These are phyloP conservation scores for Campoletis sonorensis DNA, from an alignment of 1,140 invertebrate genomes.

Conservation along the genomic window DNA sequence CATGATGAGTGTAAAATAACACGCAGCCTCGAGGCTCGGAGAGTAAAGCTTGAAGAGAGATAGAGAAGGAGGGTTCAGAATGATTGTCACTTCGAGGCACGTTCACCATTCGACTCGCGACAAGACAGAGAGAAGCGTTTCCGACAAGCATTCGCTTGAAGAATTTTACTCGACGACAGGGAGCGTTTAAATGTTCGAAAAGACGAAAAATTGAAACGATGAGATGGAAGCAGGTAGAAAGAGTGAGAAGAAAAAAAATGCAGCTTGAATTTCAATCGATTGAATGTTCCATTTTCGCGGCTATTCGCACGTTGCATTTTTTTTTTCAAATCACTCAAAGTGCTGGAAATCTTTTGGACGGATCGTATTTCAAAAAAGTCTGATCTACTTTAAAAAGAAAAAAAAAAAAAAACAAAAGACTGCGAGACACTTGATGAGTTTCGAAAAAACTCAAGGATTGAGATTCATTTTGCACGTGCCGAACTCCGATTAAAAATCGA, in stretches of 20 bases:
- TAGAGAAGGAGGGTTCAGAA: not conserved
- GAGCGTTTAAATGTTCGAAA: not conserved
- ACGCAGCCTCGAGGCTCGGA: not conserved
- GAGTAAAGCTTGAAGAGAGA: not conserved
- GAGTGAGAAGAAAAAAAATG: not conserved
- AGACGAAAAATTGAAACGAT: not conserved
- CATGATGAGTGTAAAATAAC: not conserved
- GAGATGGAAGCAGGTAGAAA: not conserved
- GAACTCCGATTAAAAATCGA: too few relatives aligned
- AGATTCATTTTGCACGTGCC: too few relatives aligned
- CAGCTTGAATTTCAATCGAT: constrained; percentile 1
- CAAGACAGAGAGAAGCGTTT: not conserved
- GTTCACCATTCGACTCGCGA: not conserved
- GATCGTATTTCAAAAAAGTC: too few relatives aligned
- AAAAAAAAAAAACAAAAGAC: too few relatives aligned
- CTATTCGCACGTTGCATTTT: not conserved
- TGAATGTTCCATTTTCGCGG: not conserved
- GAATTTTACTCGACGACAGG: constrained; percentile 7
- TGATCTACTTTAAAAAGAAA: too few relatives aligned
- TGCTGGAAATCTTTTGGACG: too few relatives aligned
- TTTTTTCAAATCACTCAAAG: too few relatives aligned
- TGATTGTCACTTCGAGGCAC: constrained; percentile 19
- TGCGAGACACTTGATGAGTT: too few relatives aligned
- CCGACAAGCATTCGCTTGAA: constrained; percentile 3
- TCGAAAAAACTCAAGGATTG: too few relatives aligned